A percentile compares a stretch with the other conserved stretches of the same genome.
phyloP scores from a whole-genome alignment of 2,888 invertebrate genomes.

The Agrilus mali region DNA sequence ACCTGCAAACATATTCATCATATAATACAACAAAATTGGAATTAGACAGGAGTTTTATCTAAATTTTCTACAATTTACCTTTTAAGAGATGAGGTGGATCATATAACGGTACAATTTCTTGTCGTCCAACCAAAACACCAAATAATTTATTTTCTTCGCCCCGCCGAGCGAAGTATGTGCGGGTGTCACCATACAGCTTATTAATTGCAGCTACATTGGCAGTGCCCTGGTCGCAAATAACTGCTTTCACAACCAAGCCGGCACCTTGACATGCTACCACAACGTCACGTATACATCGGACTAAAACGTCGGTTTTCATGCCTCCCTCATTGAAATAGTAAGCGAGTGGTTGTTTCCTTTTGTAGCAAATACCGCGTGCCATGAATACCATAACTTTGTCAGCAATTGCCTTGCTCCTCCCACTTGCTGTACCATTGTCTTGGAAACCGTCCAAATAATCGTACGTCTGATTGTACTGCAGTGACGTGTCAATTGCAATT shows the following conservation, averaged over 20 bases:
- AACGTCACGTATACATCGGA: neutral
- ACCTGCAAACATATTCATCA: too few relatives aligned
- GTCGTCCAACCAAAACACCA: constrained; percentile 1
- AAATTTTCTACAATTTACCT: too few relatives aligned
- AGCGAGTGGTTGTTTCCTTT: constrained; percentile 8
- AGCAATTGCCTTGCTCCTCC: neutral
- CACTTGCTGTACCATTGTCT: neutral
- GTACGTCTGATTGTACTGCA: neutral
- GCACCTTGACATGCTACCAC: constrained; percentile 4
- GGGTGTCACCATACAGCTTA: constrained; percentile 2
- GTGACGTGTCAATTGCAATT: neutral
- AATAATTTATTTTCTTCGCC: too few relatives aligned
- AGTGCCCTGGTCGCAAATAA: constrained; percentile 14
- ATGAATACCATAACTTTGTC: too few relatives aligned
- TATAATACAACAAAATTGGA: too few relatives aligned
- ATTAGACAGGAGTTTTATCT: too few relatives aligned
- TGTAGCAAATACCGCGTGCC: constrained; percentile 5
- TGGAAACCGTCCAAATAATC: neutral
- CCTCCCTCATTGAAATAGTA: constrained; percentile 5
- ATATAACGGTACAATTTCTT: constrained; percentile 8
- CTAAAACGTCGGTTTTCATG: too few relatives aligned
- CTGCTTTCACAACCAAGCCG: constrained; percentile 12
- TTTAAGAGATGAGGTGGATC: constrained; percentile 13
- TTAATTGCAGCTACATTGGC: constrained; percentile 10
- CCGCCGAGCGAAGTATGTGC: too few relatives aligned